phyloP scores from a whole-genome alignment of 2,888 invertebrate species.

The Drosophila mettleri region DNA sequence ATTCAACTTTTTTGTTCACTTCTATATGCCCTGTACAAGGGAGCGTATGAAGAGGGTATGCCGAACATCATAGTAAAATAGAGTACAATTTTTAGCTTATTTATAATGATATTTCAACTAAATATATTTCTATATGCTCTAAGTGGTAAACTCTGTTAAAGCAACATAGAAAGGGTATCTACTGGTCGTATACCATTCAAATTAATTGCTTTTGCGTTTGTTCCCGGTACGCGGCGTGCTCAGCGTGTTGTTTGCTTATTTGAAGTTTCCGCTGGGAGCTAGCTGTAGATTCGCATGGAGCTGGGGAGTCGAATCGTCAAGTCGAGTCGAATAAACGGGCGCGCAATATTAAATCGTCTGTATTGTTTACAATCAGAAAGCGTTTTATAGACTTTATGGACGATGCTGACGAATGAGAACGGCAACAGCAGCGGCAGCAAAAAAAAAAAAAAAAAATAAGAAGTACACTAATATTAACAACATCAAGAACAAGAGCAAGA shows the following conservation, averaged over 20 bases:
- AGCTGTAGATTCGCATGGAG: slow-evolving; percentile 40
- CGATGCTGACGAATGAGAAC: slow-evolving; percentile 41
- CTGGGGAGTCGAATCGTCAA: slow-evolving; percentile 52
- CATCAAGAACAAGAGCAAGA: not conserved
- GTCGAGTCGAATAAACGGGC: slow-evolving; percentile 58
- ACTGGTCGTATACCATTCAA: rapidly evolving
- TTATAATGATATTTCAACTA: too few relatives aligned
- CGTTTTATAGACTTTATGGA: slow-evolving; percentile 76
- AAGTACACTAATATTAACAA: slow-evolving; percentile 12
- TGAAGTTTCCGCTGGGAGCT: slow-evolving; percentile 58
- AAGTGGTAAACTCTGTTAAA: not conserved
- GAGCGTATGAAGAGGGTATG: slow-evolving; percentile 7
- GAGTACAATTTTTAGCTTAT: too few relatives aligned
- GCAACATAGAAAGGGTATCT: slow-evolving; percentile 17
- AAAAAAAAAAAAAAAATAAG: too few relatives aligned
- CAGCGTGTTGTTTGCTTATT: slow-evolving; percentile 64
- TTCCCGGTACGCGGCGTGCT: slow-evolving; percentile 72
- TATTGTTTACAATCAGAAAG: slow-evolving; percentile 79
- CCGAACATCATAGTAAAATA: rapidly evolving
- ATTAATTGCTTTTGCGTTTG: slow-evolving; percentile 9
- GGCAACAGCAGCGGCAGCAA: slow-evolving; percentile 23
- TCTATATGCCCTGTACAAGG: slow-evolving; percentile 6
- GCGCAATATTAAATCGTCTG: slow-evolving; percentile 79
- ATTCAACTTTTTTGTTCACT: slow-evolving; percentile 63
- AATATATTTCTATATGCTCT: not conserved